phyloP scores from a whole-genome alignment of 1,140 invertebrate genomes.

The Helicoverpa armigera region DNA sequence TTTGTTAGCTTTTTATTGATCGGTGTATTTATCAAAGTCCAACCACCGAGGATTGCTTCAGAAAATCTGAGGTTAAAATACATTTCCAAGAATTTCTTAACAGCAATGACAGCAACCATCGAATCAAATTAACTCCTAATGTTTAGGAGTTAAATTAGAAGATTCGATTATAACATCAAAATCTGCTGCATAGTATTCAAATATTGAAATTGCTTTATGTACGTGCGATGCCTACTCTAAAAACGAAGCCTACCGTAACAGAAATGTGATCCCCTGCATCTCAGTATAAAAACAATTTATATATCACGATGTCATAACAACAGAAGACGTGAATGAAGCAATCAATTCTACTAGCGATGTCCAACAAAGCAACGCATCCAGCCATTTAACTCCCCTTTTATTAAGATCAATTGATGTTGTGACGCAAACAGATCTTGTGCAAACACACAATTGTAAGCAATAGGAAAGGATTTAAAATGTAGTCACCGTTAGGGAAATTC shows the following conservation, averaged over 20 bases:
- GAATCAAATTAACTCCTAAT: no score
- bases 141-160: no score
- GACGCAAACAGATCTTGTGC: constrained; percentile 46
- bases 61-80: no score
- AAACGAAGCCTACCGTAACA: neutral
- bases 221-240: no score
- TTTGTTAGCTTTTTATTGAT: no score
- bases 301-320: constrained; percentile 18
- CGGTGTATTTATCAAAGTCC: no score
- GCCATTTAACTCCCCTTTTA: constrained; percentile 57
- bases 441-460: constrained; percentile 39
- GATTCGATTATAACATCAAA: no score
- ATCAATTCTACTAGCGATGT: constrained; percentile 26
- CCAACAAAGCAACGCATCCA: constrained; percentile 39
- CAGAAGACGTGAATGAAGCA: constrained; percentile 33
- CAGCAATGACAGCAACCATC: no score
- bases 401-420: constrained; percentile 61
- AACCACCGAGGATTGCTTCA: no score
- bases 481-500: constrained; percentile 24
- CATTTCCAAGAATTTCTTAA: no score
- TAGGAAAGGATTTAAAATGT: constrained; percentile 17
- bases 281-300: constrained; percentile 5
- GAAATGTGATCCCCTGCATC: neutral
- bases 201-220: no score
- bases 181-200: no score